Evolutionary conservation across 2,797 vertebrate genomes (phyloP), one percentile per base, ranked within the genome.

Genomic region (Chaenodraco wilsoni): DNA sequence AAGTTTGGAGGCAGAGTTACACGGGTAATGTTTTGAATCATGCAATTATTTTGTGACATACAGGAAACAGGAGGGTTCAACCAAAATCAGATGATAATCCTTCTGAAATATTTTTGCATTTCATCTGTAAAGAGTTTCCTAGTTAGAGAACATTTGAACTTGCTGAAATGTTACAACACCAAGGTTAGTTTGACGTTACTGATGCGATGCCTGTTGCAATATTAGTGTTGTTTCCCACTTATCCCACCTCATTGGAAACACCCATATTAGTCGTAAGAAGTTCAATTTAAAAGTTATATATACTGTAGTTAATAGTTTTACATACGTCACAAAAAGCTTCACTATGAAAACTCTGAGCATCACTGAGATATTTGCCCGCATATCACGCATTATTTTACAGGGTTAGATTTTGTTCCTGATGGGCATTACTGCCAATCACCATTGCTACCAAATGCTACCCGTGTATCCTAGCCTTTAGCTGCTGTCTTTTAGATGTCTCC

Each of bases 401-500:
- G 27, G 51, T 40, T 6, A 55, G 8, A 64, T 31, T 55, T 60
- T 67, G 13, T 41, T 16, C 17, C 17, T 19, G 19, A 9, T 23
- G 57, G 43, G 17, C 12, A 27, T 60, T 17, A 56, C 23, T 69
- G 54, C 54, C 40, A 10, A 11, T 56, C 48, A 27, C 15, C 45
- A 11, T 80, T 78, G 83, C 65, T 82, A 59, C 43, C 75, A 77
- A 80, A 86, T 41, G 82, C 76, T 86, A 77, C 82, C 82, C 59
- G 70, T 88, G 84, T 81, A 74, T 71, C 70, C 60, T 56, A 44
- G 64, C 74, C 83, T 82, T 62, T 56, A 76, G 74, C 66, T 77
- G 81, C 74, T 81, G 82, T 90, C 74, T 75, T 81, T 67, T 91
- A 75, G 84, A 81, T 83, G 81, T 88, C 72, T 90, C 72, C 81